Percentiles rank a stretch among this genome's conserved stretches.
These are phyloP conservation scores for Anarrhichthys ocellatus DNA, from an alignment of 2,113 vertebrate species.

Conservation along the genomic window DNA sequence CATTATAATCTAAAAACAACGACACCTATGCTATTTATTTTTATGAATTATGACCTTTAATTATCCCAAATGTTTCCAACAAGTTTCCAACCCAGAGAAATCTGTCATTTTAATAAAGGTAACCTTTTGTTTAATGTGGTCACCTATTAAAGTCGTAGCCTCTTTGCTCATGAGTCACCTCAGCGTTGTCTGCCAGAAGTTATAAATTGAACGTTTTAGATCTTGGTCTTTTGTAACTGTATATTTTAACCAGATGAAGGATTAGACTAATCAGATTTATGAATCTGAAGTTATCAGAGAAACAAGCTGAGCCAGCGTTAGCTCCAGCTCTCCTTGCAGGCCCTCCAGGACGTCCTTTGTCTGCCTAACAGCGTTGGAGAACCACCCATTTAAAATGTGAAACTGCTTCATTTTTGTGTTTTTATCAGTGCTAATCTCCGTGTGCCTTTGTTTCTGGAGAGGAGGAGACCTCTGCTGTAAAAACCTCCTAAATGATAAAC, in stretches of 20 bases:
- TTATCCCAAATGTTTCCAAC: background rate
- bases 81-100: background rate
- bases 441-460: too few species aligned
- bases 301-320: background rate
- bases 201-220: background rate
- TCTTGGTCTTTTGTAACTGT: background rate
- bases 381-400: too few species aligned
- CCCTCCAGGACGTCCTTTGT: too few species aligned
- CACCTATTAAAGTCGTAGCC: too few species aligned
- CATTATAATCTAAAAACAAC: background rate
- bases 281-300: background rate
- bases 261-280: background rate
- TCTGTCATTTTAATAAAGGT: background rate
- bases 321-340: too few species aligned
- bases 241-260: background rate
- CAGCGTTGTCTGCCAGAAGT: background rate
- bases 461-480: too few species aligned
- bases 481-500: too few species aligned
- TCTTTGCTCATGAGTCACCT: too few species aligned
- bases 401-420: too few species aligned
- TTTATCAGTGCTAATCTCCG: too few species aligned
- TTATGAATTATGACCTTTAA: background rate
- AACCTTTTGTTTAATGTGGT: too few species aligned
- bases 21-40: background rate
- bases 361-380: too few species aligned